A percentile compares a stretch with the other conserved stretches of the same genome.
These are phyloP conservation scores for Musca domestica DNA, from an alignment of 1,140 invertebrate species.

Conservation along the genomic window DNA sequence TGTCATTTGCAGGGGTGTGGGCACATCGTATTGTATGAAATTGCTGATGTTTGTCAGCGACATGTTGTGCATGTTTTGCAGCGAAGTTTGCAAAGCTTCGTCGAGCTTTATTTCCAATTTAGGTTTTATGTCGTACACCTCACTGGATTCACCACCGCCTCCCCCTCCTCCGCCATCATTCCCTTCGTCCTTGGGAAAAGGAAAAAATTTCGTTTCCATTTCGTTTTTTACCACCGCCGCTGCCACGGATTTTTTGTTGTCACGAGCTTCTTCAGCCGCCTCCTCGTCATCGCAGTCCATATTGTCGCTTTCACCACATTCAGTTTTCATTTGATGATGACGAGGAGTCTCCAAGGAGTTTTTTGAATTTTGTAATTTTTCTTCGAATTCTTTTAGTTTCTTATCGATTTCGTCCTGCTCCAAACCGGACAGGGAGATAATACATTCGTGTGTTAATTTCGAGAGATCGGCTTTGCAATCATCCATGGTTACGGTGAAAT, in stretches of 20 bases:
- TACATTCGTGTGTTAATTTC: conserved; percentile 54
- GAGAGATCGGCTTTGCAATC: conserved; percentile 56
- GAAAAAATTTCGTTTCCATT: conserved; percentile 45
- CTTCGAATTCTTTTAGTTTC: conserved; percentile 49
- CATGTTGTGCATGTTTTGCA: conserved; percentile 60
- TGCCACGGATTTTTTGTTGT: conserved; percentile 11
- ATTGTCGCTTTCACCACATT: conserved; percentile 15
- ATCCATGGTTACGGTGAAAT: conserved; percentile 59
- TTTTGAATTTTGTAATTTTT: conserved; percentile 40
- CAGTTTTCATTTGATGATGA: conserved; percentile 36
- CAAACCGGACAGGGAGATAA: conserved; percentile 59
- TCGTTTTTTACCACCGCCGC: conserved; percentile 27
- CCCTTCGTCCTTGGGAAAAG: conserved; percentile 41
- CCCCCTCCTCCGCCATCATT: conserved; percentile 39
- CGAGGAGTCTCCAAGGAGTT: conserved; percentile 52
- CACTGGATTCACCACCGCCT: background rate
- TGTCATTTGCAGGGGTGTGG: conserved; percentile 72
- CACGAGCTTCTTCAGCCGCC: conserved; percentile 2
- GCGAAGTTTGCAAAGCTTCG: conserved; percentile 41
- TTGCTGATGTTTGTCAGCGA: conserved; percentile 57
- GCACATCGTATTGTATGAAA: conserved; percentile 71
- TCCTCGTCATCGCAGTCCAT: conserved; percentile 29
- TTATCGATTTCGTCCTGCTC: conserved; percentile 59
- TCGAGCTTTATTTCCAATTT: conserved; percentile 49
- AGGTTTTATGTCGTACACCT: conserved; percentile 32